phyloP scores from a whole-genome alignment of 2,113 vertebrate species.

The Osmerus mordax region DNA sequence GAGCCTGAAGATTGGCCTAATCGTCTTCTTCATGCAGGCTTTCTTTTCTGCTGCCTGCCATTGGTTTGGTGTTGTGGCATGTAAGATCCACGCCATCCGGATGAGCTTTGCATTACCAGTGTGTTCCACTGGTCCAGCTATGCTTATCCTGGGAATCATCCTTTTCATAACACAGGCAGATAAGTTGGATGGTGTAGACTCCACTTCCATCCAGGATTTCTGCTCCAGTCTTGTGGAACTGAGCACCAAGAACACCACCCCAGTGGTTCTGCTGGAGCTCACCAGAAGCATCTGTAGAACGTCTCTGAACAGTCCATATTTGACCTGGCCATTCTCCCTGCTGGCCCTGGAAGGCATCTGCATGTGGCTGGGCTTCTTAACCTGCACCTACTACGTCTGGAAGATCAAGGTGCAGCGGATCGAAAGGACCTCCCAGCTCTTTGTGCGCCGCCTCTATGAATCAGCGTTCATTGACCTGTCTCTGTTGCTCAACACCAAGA shows the following conservation, averaged over 20 bases:
- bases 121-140: constrained; percentile 58
- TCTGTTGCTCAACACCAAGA: constrained; percentile 73
- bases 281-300: constrained; percentile 72
- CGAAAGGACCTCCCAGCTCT: constrained; percentile 75
- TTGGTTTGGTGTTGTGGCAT: constrained; percentile 78
- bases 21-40: constrained; percentile 68
- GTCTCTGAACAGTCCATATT: constrained; percentile 62
- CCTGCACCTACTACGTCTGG: constrained; percentile 74
- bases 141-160: constrained; percentile 64
- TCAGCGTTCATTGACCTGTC: constrained; percentile 78
- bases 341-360: constrained; percentile 69
- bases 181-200: neutral
- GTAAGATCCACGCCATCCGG: constrained; percentile 73
- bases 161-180: constrained; percentile 57
- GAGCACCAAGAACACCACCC: constrained; percentile 40
- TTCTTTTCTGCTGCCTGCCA: constrained; percentile 74
- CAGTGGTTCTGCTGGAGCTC: constrained; percentile 61
- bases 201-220: constrained; percentile 16
- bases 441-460: constrained; percentile 77
- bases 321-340: constrained; percentile 68
- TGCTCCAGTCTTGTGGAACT: constrained; percentile 47
- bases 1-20: constrained; percentile 55
- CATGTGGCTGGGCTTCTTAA: constrained; percentile 71
- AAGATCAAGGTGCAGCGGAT: constrained; percentile 74
- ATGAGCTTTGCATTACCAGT: constrained; percentile 73